Percentiles rank a stretch among this genome's conserved stretches.
Evolutionary conservation across 1,140 invertebrate genomes (phyloP).

Genomic region (Drosophila ambigua): DNA sequence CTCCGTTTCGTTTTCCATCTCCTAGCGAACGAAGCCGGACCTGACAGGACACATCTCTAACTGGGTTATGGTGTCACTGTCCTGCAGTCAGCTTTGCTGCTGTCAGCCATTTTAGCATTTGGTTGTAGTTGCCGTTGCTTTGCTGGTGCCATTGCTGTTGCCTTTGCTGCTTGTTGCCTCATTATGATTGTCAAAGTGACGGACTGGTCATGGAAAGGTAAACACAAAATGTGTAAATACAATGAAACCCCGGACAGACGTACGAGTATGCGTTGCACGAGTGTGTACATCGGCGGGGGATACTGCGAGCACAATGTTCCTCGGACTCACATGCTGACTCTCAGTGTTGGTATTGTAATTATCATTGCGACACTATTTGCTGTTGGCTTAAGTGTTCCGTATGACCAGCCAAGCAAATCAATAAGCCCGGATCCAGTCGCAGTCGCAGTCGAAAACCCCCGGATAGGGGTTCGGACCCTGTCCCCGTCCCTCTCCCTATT

Average conservation of each 20-base stretch:
- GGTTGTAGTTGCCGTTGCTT: slow-evolving; percentile 1
- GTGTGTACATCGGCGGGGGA: slow-evolving; percentile 9
- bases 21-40: too few relatives aligned
- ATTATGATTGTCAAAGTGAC: slow-evolving; percentile 82
- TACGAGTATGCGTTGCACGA: slow-evolving; percentile 13
- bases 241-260: slow-evolving; percentile 54
- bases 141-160: slow-evolving; percentile 20
- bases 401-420: slow-evolving; percentile 56
- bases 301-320: slow-evolving; percentile 24
- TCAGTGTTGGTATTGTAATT: slow-evolving; percentile 74
- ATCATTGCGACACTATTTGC: slow-evolving; percentile 80
- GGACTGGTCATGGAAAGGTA: slow-evolving; percentile 80
- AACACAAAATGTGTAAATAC: slow-evolving; percentile 80
- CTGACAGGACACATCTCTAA: slow-evolving; percentile 49
- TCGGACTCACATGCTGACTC: slow-evolving; percentile 38
- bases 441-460: background rate
- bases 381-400: slow-evolving; percentile 74
- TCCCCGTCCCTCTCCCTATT: slow-evolving; percentile 32
- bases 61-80: slow-evolving; percentile 49
- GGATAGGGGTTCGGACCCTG: background rate
- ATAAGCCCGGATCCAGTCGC: slow-evolving; percentile 48
- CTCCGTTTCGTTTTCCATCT: too few relatives aligned
- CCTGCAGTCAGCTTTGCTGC: slow-evolving; percentile 70
- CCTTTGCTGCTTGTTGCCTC: slow-evolving; percentile 63
- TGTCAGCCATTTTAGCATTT: slow-evolving; percentile 69